phyloP scores from a whole-genome alignment of 2,797 vertebrate genomes.

The Silurus lanzhouensis region DNA sequence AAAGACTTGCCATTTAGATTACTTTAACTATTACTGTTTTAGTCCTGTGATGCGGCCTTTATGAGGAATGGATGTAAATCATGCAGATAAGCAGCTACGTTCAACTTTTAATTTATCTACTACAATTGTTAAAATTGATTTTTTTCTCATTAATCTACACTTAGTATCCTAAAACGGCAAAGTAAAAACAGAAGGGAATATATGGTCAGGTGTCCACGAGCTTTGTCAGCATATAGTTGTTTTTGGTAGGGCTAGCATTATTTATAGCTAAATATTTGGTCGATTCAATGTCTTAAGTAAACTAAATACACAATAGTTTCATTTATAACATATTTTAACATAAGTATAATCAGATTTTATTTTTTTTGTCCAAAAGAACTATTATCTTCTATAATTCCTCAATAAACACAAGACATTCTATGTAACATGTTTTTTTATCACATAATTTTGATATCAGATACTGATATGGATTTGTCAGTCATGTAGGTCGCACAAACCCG shows the following conservation, averaged over 20 bases:
- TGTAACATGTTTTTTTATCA: background rate
- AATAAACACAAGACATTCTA: background rate
- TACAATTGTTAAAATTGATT: too few species aligned
- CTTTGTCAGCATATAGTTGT: background rate
- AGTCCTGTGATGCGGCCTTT: background rate
- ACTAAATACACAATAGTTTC: background rate
- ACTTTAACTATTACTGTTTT: background rate
- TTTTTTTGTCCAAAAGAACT: background rate
- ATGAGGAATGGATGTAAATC: too few species aligned
- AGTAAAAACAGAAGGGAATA: too few species aligned
- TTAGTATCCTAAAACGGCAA: too few species aligned
- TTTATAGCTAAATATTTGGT: background rate
- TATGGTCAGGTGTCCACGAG: too few species aligned
- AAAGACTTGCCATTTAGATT: background rate
- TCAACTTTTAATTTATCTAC: too few species aligned
- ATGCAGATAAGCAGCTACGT: too few species aligned
- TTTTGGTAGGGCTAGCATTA: background rate
- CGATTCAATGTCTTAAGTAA: background rate
- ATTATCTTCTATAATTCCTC: too few species aligned
- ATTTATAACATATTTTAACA: background rate
- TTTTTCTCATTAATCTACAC: too few species aligned
- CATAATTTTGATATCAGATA: slow-evolving; percentile 2
- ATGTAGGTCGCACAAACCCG: background rate
- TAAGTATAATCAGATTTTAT: background rate
- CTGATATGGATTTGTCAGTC: slow-evolving; percentile 4